Conservation (phyloP, 2,113 vertebrate species). For the Microcebus murinus region DNA sequence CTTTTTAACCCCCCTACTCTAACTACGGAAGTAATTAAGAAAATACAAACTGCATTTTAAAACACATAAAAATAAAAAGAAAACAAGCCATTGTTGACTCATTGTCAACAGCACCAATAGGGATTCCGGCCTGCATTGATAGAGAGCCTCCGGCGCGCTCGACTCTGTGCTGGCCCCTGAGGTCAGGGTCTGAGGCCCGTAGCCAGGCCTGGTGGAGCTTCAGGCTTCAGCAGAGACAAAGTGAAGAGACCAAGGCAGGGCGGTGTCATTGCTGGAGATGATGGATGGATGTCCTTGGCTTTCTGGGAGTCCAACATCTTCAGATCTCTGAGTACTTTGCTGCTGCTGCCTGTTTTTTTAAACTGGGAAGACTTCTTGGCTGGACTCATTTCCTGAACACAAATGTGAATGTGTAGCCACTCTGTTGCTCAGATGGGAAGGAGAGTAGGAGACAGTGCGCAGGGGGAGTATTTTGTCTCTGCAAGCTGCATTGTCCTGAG, state of each 20-base stretch:
- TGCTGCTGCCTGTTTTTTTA: background rate
- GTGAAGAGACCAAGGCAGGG: background rate
- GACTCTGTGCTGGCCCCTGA: background rate
- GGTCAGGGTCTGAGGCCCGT: fast-evolving
- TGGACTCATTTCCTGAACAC: background rate
- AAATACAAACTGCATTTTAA: background rate
- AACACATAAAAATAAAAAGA: background rate
- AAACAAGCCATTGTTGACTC: background rate
- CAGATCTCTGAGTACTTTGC: background rate
- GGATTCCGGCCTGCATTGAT: background rate
- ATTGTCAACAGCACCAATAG: background rate
- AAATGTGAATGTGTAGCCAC: background rate
- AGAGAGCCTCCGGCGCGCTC: background rate
- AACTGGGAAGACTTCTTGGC: background rate
- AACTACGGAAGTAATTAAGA: slow-evolving; percentile 13
- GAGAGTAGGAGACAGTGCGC: background rate
- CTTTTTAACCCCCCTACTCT: background rate
- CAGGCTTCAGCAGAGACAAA: background rate
- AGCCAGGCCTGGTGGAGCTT: background rate
- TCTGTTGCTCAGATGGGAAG: background rate
- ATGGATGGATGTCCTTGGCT: background rate
- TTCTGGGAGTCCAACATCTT: background rate
- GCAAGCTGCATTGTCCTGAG: background rate
- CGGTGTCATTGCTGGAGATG: background rate
- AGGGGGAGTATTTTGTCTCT: background rate